Evolutionary conservation across 2,888 invertebrate genomes (phyloP).

Genomic region (Sarcophaga rosellei): DNA sequence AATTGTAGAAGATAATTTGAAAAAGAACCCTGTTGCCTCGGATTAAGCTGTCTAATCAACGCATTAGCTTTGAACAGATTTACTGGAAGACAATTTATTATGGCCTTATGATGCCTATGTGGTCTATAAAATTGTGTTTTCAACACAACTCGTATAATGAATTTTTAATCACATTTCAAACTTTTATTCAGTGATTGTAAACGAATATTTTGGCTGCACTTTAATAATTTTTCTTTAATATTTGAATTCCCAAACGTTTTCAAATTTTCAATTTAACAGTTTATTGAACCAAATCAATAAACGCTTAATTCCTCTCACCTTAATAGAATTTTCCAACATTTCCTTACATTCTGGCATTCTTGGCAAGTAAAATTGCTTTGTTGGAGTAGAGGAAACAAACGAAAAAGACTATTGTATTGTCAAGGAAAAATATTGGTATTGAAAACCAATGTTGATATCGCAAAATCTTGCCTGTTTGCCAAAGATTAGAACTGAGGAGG

Average conservation of each 20-base stretch:
- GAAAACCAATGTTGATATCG: too few species aligned
- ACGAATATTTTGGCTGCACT: neutral
- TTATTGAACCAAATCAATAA: neutral
- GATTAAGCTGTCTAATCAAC: too few species aligned
- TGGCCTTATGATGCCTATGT: too few species aligned
- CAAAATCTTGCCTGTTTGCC: conserved; percentile 53
- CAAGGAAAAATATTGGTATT: conserved; percentile 13
- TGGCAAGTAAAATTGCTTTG: neutral
- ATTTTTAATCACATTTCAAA: neutral
- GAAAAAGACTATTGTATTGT: neutral
- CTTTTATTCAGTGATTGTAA: neutral
- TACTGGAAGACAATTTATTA: too few species aligned
- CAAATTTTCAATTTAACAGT: neutral
- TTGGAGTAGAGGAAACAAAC: neutral
- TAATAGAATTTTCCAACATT: neutral
- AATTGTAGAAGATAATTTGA: too few species aligned
- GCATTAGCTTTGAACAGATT: too few species aligned
- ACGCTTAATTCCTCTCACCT: neutral
- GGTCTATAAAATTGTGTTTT: too few species aligned
- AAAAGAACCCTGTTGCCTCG: too few species aligned
- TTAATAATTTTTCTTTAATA: too few species aligned
- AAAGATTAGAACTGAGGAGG: neutral
- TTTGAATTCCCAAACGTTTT: too few species aligned
- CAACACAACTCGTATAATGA: too few species aligned
- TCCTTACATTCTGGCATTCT: neutral